Evolutionary conservation across 1,140 invertebrate genomes (phyloP).

Genomic region (Bombus terrestris): DNA sequence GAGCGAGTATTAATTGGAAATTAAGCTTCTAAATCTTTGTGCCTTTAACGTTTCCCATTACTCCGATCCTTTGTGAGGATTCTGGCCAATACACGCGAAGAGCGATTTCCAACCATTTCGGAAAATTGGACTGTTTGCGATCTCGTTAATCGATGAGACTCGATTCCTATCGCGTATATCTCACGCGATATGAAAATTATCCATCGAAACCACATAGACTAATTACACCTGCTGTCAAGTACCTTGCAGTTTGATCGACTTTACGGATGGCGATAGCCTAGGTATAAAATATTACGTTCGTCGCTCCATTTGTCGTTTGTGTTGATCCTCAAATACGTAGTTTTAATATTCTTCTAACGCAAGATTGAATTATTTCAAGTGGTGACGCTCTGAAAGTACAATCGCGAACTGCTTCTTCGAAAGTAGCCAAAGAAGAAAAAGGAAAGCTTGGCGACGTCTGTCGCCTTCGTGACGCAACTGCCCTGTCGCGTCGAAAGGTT

Average conservation of each 20-base stretch:
- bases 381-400: background rate
- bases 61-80: background rate
- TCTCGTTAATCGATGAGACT: background rate
- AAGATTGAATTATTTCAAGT: background rate
- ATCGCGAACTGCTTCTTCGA: too few species aligned
- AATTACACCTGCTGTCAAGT: too few species aligned
- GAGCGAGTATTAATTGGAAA: constrained; percentile 72
- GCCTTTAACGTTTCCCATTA: constrained; percentile 5
- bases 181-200: too few species aligned
- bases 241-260: too few species aligned
- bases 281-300: too few species aligned
- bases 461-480: too few species aligned
- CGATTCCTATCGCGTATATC: too few species aligned
- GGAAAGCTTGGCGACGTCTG: background rate
- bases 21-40: constrained; percentile 63
- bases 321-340: background rate
- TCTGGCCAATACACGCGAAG: background rate
- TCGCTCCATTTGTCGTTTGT: too few species aligned
- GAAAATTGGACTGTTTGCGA: too few species aligned
- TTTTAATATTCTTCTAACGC: background rate
- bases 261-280: too few species aligned
- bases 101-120: background rate
- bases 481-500: background rate
- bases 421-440: background rate
- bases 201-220: too few species aligned